phyloP scores from a whole-genome alignment of 2,113 vertebrate genomes.

The Naja naja region DNA sequence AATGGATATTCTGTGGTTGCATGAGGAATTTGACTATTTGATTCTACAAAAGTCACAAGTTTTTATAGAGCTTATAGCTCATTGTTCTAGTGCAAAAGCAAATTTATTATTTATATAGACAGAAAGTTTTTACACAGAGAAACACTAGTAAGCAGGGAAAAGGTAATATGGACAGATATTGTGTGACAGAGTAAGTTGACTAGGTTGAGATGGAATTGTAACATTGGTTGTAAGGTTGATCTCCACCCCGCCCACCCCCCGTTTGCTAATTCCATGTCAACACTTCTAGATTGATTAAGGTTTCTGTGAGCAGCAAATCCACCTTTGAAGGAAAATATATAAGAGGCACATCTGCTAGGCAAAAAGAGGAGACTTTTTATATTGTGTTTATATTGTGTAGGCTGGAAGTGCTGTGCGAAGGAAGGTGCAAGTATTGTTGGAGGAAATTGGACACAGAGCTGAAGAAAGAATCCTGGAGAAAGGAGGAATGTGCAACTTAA shows the following conservation, averaged over 20 bases:
- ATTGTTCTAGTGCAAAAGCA: neutral
- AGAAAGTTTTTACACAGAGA: neutral
- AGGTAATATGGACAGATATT: neutral
- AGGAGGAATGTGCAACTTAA: neutral
- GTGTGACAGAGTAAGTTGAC: neutral
- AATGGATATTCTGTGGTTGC: neutral
- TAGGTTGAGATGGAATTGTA: neutral
- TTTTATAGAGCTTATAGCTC: neutral
- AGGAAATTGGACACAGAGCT: neutral
- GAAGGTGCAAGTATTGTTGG: neutral
- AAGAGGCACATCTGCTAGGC: neutral
- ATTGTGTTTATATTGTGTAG: neutral
- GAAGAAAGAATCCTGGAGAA: neutral
- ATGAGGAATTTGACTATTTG: neutral
- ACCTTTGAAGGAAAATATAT: neutral
- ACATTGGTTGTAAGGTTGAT: neutral
- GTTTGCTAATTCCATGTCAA: neutral
- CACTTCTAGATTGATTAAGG: neutral
- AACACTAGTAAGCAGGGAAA: neutral
- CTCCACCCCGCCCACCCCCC: fast-evolving
- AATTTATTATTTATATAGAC: neutral
- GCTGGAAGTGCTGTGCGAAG: neutral
- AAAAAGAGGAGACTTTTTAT: neutral
- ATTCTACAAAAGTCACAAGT: neutral
- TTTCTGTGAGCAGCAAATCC: neutral